Conservation (phyloP, 2,888 invertebrate species). For the Chrysomela aeneicollis region DNA sequence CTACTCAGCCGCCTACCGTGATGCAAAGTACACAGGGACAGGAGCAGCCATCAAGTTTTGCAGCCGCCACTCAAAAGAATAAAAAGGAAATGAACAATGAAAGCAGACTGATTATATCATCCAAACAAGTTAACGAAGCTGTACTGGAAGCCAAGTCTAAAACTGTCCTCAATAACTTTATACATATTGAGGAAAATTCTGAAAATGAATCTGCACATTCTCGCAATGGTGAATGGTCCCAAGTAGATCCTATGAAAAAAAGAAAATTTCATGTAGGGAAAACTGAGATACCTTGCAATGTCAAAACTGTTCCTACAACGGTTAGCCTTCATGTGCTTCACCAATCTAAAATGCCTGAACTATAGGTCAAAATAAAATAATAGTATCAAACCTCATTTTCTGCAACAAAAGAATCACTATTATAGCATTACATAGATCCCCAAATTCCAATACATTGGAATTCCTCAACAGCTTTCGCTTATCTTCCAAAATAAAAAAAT, state of each 20-base stretch:
- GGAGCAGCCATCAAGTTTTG: slow-evolving; percentile 15
- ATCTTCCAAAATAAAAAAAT: not conserved
- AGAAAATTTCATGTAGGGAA: slow-evolving; percentile 12
- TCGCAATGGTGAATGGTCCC: slow-evolving; percentile 14
- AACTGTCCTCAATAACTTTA: too few relatives aligned
- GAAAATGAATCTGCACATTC: too few relatives aligned
- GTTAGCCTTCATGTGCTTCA: slow-evolving; percentile 8
- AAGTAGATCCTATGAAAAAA: slow-evolving; percentile 10
- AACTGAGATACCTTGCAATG: too few relatives aligned
- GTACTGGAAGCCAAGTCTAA: too few relatives aligned
- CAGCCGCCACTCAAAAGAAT: slow-evolving; percentile 16
- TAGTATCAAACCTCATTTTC: not conserved
- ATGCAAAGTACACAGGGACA: slow-evolving; percentile 6
- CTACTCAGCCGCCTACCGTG: slow-evolving; percentile 8
- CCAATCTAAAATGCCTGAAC: not conserved
- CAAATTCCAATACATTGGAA: not conserved
- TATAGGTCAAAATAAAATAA: slow-evolving; percentile 4
- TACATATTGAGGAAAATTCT: too few relatives aligned
- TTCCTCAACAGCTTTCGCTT: not conserved
- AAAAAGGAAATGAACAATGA: slow-evolving; percentile 7
- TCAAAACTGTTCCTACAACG: too few relatives aligned
- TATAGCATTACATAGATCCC: slow-evolving; percentile 8
- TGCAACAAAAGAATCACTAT: not conserved
- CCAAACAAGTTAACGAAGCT: too few relatives aligned
- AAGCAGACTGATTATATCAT: too few relatives aligned